Evolutionary conservation across 2,888 invertebrate genomes (phyloP).

Genomic region (Rhingia rostrata): DNA sequence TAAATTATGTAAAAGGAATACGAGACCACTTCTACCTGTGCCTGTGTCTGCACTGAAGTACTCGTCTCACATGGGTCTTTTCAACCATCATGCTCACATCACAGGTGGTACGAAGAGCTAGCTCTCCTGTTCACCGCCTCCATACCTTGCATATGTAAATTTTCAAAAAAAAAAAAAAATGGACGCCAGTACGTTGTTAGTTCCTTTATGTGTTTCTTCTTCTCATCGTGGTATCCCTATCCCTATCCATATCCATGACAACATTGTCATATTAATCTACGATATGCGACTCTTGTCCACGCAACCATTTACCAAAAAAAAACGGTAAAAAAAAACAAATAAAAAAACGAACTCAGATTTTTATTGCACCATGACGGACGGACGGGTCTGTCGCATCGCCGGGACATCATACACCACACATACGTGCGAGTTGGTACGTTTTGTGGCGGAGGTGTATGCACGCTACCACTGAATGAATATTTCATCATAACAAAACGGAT

Average conservation of each 20-base stretch:
- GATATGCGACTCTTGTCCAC: slow-evolving; percentile 51
- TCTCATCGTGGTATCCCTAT: slow-evolving; percentile 22
- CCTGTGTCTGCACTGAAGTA: not conserved
- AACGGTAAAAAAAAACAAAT: not conserved
- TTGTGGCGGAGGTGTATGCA: not conserved
- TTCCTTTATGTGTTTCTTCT: slow-evolving; percentile 2
- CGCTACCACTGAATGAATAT: slow-evolving; percentile 17
- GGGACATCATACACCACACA: not conserved
- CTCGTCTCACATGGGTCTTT: not conserved
- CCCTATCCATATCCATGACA: slow-evolving; percentile 5
- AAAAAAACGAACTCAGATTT: not conserved
- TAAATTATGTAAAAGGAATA: slow-evolving; percentile 11
- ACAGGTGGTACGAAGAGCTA: slow-evolving; percentile 6
- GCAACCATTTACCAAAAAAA: slow-evolving; percentile 27
- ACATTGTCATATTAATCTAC: slow-evolving; percentile 49
- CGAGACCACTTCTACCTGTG: not conserved
- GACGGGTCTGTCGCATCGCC: not conserved
- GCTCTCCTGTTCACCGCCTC: slow-evolving; percentile 17
- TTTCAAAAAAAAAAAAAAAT: not conserved
- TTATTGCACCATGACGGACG: slow-evolving; percentile 8
- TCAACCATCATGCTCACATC: slow-evolving; percentile 12
- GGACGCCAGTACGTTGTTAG: not conserved
- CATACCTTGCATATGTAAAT: slow-evolving; percentile 9
- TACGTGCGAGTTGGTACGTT: not conserved
- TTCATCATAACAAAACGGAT: slow-evolving; percentile 44